Conservation (phyloP, 2,113 vertebrate genomes). For the Engystomops pustulosus region DNA sequence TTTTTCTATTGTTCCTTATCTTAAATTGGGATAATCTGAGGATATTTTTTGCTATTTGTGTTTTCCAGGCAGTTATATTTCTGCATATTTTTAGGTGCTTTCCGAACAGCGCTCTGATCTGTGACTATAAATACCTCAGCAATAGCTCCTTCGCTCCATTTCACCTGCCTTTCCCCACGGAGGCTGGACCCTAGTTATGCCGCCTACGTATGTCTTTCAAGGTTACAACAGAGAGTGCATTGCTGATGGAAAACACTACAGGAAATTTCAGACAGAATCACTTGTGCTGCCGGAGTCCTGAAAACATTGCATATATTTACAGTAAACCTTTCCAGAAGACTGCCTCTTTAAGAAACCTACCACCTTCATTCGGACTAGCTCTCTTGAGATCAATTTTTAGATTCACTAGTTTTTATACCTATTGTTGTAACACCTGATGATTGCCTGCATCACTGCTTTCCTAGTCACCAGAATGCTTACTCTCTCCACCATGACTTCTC, state of each 20-base stretch:
- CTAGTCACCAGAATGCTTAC: no score
- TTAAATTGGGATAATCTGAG: no score
- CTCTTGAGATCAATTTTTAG: no score
- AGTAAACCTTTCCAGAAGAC: no score
- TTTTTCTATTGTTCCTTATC: no score
- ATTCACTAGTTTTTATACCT: no score
- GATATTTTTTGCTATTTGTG: slow-evolving; percentile 26
- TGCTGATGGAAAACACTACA: not conserved
- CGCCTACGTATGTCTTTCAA: slow-evolving; percentile 47
- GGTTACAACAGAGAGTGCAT: not conserved
- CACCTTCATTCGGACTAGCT: no score
- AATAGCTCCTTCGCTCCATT: slow-evolving; percentile 31
- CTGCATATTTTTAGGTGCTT: slow-evolving; percentile 13
- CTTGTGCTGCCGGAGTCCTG: not conserved
- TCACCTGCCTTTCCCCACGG: slow-evolving; percentile 29
- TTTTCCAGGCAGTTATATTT: not conserved
- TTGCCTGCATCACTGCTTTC: no score
- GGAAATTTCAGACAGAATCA: not conserved
- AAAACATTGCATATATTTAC: no score
- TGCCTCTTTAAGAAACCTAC: no score
- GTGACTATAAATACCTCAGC: slow-evolving; percentile 36
- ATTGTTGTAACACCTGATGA: no score
- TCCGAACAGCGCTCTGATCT: not conserved
- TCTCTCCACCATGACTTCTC: no score
- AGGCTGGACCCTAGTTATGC: not conserved